Base-by-base conservation (phyloP, 92 coral and sea anemone genomes). In the Porites divaricata region DNA sequence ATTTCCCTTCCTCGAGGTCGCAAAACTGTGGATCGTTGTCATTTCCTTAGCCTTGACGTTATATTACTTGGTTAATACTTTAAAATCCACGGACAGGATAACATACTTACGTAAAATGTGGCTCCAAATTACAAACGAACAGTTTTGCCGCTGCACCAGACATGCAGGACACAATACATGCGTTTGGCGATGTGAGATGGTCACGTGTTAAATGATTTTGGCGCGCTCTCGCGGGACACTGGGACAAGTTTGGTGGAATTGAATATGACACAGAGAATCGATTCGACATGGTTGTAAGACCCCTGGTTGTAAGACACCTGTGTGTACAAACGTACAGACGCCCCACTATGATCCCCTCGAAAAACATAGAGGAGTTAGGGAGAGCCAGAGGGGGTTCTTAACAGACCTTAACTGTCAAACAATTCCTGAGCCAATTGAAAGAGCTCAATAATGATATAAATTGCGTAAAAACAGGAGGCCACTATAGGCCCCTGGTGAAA, bases 151-250 rank as follows among this genome's bases (percentile, higher is more conserved):
- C 86, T 85, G 84, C 98, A 92, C 92, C 56, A 89, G 83, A 93
- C 90, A 94, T 91, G 93, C 95, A 92, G 95, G 90, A 94, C 98
- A 94, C 98, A 94, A 94, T 94, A 94, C 98, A 93, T 93, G 98
- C 98, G 98, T 94, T 92, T 91, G 64, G 88, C 89, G 92, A 88
- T 87, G 89, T 72, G 89, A 86, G 73, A 71, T 14, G 93, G 93
- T 94, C 98, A 94, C 98, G 98, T 94, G 98, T 93, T 88, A 91
- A 84, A 89, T 85, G 73, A 81, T 85, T 85, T 91, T 94, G 93
- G 95, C 95, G 95, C 93, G 93, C 88, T 89, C 84, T 79, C 89
- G 93, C 93, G 88, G 93, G 86, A 88, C 88, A 84, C 95, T 94
- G 98, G 98, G 80, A 79, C 63, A 85, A 41, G 89, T 24, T 41